Conservation (phyloP, 2,888 invertebrate genomes). For the Pyrgus malvae region DNA sequence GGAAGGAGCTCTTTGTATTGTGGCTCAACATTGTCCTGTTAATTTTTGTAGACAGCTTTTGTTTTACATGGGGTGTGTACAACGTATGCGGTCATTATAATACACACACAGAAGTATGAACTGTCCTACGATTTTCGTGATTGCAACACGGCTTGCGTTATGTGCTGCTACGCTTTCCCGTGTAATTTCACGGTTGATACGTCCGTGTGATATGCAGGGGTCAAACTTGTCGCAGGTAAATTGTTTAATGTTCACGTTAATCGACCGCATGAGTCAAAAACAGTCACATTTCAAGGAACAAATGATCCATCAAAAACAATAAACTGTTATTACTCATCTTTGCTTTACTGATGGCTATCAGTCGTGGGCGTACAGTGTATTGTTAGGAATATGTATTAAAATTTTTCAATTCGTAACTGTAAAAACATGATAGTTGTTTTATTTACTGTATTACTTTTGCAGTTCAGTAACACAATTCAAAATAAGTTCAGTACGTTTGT, state of each 20-base stretch:
- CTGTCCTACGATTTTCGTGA: background rate
- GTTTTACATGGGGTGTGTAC: no score
- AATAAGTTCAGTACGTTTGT: no score
- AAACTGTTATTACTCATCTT: constrained; percentile 28
- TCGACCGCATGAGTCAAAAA: constrained; percentile 19
- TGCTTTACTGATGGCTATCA: constrained; percentile 27
- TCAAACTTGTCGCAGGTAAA: constrained; percentile 5
- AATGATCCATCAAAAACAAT: constrained; percentile 32
- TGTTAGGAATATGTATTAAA: background rate
- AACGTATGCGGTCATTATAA: no score
- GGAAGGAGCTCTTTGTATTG: no score
- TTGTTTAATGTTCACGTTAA: background rate
- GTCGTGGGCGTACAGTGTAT: background rate
- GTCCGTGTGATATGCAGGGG: background rate
- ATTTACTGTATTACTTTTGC: no score
- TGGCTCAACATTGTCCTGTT: no score
- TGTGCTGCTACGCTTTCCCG: constrained; percentile 1
- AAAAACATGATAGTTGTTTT: no score
- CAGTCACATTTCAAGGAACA: constrained; percentile 28
- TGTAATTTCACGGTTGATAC: constrained; percentile 13
- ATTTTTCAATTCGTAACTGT: background rate
- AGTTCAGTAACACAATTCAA: no score
- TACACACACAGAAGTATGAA: no score
- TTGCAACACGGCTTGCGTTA: background rate
- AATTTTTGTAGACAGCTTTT: no score